Evolutionary conservation across 1,140 invertebrate genomes (phyloP).

Genomic region (Pogonognathellus flavescens): DNA sequence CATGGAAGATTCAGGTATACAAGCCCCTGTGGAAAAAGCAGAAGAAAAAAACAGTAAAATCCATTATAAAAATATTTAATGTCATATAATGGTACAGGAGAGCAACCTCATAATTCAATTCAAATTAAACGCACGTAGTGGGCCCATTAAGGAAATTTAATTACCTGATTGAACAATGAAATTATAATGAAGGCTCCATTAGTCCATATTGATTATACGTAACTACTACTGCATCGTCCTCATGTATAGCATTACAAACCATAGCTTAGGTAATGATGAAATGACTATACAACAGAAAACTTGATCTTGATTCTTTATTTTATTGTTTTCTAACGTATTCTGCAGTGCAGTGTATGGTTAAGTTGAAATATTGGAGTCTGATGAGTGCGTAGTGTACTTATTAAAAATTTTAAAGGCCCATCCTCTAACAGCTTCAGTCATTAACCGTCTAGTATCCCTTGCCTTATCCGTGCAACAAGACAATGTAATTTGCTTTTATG

Average conservation of each 20-base stretch:
- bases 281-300: conserved; percentile 1
- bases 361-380: conserved; percentile 1
- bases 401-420: conserved; percentile 41
- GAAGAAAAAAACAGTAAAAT: conserved; percentile 28
- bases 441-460: conserved; percentile 21
- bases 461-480: conserved; percentile 37
- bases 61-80: conserved; percentile 50
- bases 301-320: conserved; percentile 45
- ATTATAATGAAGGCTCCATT: conserved; percentile 47
- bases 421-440: conserved; percentile 41
- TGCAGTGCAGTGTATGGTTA: conserved; percentile 3
- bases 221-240: not conserved
- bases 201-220: conserved; percentile 43
- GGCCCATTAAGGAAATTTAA: conserved; percentile 49
- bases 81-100: conserved; percentile 33
- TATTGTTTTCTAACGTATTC: conserved; percentile 19
- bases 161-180: conserved; percentile 50
- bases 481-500: conserved; percentile 34
- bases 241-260: too few relatives aligned
- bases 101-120: conserved; percentile 50
- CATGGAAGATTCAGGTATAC: not conserved
- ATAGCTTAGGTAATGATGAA: not conserved
- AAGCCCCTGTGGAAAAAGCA: not conserved
- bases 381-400: not conserved
- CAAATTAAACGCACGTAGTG: conserved; percentile 49